Conservation (phyloP, 2,797 vertebrate genomes). For the Okamejei kenojei region DNA sequence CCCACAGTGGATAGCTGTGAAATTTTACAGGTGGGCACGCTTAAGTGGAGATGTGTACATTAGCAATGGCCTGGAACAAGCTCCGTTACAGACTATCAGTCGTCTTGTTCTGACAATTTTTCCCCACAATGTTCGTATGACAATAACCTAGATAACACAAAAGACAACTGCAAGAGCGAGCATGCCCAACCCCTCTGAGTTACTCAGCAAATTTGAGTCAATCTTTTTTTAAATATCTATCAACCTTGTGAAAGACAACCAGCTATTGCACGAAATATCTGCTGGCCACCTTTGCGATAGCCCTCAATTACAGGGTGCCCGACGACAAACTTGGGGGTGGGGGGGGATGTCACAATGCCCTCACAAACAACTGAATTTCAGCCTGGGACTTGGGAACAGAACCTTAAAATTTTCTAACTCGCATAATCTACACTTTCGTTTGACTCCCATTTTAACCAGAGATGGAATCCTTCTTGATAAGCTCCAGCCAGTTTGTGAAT, state of each 20-base stretch:
- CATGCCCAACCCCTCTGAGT: not conserved
- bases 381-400: not conserved
- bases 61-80: no score
- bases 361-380: not conserved
- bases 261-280: not conserved
- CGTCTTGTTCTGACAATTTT: no score
- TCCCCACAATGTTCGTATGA: not conserved
- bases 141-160: not conserved
- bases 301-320: not conserved
- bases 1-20: no score
- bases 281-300: not conserved
- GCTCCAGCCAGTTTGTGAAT: not conserved
- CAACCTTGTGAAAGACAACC: not conserved
- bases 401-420: not conserved
- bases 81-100: no score
- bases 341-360: no score
- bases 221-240: not conserved
- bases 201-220: no score
- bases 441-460: not conserved
- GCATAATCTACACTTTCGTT: not conserved
- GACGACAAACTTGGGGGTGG: no score
- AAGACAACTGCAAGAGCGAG: not conserved
- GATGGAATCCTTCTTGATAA: no score
- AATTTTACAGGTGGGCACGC: no score
- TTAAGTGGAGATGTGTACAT: no score